Evolutionary conservation across 2,113 vertebrate genomes (phyloP).

Genomic region (Dasypus novemcinctus): DNA sequence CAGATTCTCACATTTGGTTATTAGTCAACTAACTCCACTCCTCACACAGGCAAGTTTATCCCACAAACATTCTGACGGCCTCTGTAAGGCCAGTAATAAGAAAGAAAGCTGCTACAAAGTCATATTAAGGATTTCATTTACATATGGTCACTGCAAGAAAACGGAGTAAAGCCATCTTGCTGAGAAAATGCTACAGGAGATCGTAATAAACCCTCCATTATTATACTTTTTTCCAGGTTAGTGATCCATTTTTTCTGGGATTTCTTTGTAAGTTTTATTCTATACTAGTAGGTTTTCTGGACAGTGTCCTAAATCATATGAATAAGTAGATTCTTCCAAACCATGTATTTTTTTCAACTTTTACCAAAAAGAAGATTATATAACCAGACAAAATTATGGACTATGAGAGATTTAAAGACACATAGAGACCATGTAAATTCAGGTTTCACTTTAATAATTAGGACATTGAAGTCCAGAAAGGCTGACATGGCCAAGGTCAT

Average conservation of each 20-base stretch:
- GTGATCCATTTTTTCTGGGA: slow-evolving; percentile 23
- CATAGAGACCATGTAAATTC: not conserved
- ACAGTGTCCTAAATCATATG: not conserved
- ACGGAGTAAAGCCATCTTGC: slow-evolving; percentile 39
- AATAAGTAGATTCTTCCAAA: not conserved
- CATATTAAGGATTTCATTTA: slow-evolving; percentile 54
- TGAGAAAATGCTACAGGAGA: slow-evolving; percentile 44
- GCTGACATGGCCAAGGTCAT: not conserved
- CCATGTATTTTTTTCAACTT: not conserved
- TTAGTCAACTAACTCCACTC: not conserved
- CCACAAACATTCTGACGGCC: not conserved
- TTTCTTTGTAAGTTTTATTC: slow-evolving; percentile 38
- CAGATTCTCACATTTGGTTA: not conserved
- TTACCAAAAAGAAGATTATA: not conserved
- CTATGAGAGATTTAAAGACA: not conserved
- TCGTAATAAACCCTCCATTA: not conserved
- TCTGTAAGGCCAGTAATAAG: not conserved
- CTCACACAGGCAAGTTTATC: not conserved
- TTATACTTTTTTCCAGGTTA: slow-evolving; percentile 33
- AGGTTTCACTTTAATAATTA: not conserved
- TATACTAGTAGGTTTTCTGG: not conserved
- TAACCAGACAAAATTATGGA: not conserved
- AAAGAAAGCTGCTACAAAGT: slow-evolving; percentile 7
- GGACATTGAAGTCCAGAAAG: not conserved
- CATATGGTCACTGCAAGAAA: not conserved